phyloP scores from a whole-genome alignment of 2,888 invertebrate genomes.

The Punctoribates punctum region DNA sequence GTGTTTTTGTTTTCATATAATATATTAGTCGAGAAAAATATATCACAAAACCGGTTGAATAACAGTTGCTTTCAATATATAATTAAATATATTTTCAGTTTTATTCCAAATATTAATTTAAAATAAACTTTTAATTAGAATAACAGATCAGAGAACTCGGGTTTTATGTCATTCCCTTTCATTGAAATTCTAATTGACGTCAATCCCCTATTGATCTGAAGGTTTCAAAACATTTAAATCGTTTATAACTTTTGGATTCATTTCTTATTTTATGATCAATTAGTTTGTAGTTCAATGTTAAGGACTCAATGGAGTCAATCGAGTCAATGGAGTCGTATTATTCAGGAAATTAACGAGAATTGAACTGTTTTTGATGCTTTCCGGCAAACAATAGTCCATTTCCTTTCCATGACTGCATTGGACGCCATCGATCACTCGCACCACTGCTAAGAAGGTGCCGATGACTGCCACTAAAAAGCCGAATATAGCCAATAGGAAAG shows the following conservation, averaged over 20 bases:
- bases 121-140: not conserved
- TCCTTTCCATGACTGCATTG: conserved; percentile 65
- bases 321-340: not conserved
- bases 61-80: conserved; percentile 21
- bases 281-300: too few relatives aligned
- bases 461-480: conserved; percentile 63
- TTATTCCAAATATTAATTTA: not conserved
- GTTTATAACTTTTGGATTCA: too few relatives aligned
- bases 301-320: not conserved
- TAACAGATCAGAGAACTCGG: not conserved
- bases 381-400: conserved; percentile 61
- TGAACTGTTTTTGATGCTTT: not conserved
- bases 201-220: too few relatives aligned
- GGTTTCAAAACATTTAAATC: too few relatives aligned
- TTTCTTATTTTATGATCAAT: too few relatives aligned
- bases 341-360: not conserved
- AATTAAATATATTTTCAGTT: not conserved
- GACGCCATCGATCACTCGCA: conserved; percentile 57
- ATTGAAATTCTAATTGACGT: too few relatives aligned
- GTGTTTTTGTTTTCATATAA: not conserved
- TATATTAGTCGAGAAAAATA: conserved; percentile 7
- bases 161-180: too few relatives aligned
- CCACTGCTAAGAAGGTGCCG: conserved; percentile 61
- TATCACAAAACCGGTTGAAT: conserved; percentile 13
- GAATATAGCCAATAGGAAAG: conserved; percentile 66